Conservation (phyloP, 2,113 vertebrate genomes). For the Varanus komodoensis region DNA sequence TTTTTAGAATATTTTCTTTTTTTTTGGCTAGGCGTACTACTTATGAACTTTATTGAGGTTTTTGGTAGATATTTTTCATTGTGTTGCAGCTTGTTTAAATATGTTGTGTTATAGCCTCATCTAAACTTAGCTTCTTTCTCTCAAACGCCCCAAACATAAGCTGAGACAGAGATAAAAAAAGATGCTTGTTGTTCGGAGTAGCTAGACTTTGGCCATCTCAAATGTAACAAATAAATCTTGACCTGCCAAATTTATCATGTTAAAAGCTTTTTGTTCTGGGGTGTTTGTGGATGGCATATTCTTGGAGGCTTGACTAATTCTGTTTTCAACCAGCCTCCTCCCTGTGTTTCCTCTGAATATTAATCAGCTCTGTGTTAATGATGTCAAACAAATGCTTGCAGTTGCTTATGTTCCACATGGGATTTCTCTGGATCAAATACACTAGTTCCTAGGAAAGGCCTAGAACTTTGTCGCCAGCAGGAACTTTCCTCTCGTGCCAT, state of each 20-base stretch:
- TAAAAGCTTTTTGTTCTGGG: constrained; percentile 19
- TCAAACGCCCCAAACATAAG: background rate
- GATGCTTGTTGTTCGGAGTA: background rate
- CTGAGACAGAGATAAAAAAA: background rate
- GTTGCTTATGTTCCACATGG: background rate
- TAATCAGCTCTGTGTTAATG: background rate
- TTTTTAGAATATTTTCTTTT: constrained; percentile 22
- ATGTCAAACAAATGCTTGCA: background rate
- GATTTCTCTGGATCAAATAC: background rate
- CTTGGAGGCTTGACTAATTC: background rate
- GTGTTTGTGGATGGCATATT: background rate
- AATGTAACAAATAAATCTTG: constrained; percentile 8
- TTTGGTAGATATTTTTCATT: constrained; percentile 23
- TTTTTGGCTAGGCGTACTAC: constrained; percentile 19
- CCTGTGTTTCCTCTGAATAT: background rate
- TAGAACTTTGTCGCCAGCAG: background rate
- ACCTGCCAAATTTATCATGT: constrained; percentile 9
- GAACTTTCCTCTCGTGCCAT: background rate
- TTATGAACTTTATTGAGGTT: constrained; percentile 24
- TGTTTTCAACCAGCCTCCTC: background rate
- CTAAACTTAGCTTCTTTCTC: background rate
- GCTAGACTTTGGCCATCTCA: background rate
- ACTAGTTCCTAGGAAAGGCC: background rate
- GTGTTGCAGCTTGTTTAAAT: background rate
- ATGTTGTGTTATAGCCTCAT: background rate